Conservation (phyloP, 2,888 invertebrate species). For the Thysanoteuthis rhombus region DNA sequence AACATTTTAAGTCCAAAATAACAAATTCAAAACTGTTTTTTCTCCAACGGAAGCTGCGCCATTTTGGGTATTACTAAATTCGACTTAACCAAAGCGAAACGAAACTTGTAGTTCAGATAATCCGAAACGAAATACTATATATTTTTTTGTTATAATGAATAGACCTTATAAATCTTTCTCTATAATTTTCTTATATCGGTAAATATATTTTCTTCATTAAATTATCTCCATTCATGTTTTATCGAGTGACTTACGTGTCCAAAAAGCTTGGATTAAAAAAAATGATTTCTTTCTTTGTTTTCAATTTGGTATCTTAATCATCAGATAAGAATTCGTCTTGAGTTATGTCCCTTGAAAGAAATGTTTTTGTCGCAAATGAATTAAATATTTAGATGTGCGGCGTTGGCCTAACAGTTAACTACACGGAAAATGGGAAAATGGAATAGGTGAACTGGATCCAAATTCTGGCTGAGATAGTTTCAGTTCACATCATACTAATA, state of each 20-base stretch:
- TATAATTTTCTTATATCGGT: background rate
- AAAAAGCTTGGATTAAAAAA: background rate
- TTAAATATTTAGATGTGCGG: background rate
- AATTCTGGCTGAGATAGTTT: background rate
- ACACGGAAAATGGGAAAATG: too few relatives aligned
- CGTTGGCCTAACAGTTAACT: too few relatives aligned
- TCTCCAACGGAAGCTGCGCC: slow-evolving; percentile 12
- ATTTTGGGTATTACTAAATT: background rate
- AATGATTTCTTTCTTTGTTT: background rate
- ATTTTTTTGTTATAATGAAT: background rate
- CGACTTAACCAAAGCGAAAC: background rate
- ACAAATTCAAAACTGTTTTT: background rate
- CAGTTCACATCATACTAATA: background rate
- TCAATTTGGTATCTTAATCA: background rate
- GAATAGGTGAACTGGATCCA: background rate
- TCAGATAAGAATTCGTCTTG: background rate
- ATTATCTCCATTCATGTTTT: background rate
- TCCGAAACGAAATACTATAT: background rate
- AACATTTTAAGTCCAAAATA: background rate
- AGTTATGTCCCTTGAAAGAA: background rate
- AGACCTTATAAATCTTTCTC: background rate
- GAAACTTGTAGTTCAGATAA: background rate
- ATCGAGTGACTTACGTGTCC: background rate
- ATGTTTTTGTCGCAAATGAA: background rate
- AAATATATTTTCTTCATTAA: background rate